These are phyloP conservation scores for Alosa alosa DNA, from an alignment of 2,113 vertebrate genomes.

Conservation along the genomic window DNA sequence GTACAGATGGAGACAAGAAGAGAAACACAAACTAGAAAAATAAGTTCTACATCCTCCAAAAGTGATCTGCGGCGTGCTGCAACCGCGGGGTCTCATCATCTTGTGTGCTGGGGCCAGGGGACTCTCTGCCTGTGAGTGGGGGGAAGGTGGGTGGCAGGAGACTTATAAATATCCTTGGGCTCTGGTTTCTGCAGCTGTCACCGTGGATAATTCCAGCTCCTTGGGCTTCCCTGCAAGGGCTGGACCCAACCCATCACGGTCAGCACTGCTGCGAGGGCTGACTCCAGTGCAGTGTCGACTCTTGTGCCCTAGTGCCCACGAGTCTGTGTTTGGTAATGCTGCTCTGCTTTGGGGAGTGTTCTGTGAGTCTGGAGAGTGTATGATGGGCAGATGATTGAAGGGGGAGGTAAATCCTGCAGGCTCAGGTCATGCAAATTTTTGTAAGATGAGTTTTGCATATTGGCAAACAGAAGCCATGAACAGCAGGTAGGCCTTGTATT, in stretches of 20 bases:
- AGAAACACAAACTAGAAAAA: neutral
- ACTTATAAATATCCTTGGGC: conserved; percentile 64
- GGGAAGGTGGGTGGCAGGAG: conserved; percentile 26
- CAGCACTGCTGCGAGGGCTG: too few species aligned
- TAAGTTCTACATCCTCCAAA: neutral
- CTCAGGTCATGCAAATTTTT: neutral
- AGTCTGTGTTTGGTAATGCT: too few species aligned
- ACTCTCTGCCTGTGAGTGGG: neutral
- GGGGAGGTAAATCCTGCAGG: neutral
- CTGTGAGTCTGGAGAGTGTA: neutral
- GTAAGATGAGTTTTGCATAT: neutral
- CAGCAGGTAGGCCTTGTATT: neutral
- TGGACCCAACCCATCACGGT: conserved; percentile 25
- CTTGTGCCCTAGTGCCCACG: neutral
- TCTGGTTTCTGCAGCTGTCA: conserved; percentile 81
- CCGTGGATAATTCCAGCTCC: conserved; percentile 76
- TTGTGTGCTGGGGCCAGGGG: neutral
- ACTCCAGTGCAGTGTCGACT: too few species aligned
- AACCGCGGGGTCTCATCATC: neutral
- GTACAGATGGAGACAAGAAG: neutral
- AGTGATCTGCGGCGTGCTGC: neutral
- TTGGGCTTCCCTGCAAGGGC: conserved; percentile 59
- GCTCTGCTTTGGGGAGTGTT: too few species aligned
- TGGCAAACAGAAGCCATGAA: neutral
- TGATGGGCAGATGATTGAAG: neutral